A percentile compares a stretch with the other conserved stretches of the same genome.
Evolutionary conservation across 2,888 invertebrate species (phyloP).

Genomic region (Mimachlamys varia): DNA sequence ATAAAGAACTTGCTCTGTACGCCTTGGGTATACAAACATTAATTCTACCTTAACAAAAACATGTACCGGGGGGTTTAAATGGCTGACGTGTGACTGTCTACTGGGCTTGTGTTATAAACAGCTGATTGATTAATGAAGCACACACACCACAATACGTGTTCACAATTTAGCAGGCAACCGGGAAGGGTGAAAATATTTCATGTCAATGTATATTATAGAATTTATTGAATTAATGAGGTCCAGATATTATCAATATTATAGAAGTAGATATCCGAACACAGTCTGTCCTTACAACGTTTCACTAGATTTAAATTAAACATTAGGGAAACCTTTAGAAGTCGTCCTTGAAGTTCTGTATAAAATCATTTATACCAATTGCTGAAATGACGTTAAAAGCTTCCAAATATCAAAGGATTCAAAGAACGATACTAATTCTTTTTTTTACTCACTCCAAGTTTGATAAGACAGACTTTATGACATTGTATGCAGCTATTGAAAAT

Average conservation of each 20-base stretch:
- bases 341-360: background rate
- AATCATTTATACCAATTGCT: background rate
- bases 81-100: background rate
- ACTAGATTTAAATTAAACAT: background rate
- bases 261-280: background rate
- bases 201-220: background rate
- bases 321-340: background rate
- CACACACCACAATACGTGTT: no score
- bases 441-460: no score
- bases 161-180: background rate
- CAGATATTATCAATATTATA: no score
- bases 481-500: no score
- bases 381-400: no score
- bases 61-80: background rate
- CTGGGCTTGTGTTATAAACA: background rate
- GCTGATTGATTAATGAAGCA: background rate
- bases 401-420: no score
- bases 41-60: background rate
- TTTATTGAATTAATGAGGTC: background rate
- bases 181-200: background rate
- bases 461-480: no score
- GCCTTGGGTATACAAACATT: background rate
- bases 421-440: no score
- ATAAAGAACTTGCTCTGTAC: no score
- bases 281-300: background rate